Conservation (phyloP, 2,797 vertebrate species). For the Tauraco hartlaubi region DNA sequence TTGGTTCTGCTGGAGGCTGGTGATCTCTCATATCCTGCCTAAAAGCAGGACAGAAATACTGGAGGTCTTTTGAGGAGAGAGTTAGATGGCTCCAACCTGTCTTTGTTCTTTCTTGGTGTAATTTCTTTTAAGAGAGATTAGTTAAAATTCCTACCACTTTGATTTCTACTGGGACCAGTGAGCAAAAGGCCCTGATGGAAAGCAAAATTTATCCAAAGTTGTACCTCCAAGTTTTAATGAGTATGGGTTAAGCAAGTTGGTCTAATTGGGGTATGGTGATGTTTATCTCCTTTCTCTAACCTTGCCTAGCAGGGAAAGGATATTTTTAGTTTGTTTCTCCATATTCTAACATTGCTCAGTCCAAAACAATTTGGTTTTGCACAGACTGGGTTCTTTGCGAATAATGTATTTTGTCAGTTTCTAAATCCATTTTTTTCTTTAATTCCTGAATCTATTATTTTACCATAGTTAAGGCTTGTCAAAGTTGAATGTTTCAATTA, state of each 20-base stretch:
- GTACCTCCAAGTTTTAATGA: background rate
- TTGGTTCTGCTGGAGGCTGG: background rate
- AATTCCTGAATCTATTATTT: slow-evolving; percentile 56
- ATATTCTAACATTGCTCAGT: background rate
- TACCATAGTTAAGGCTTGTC: slow-evolving; percentile 42
- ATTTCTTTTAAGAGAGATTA: background rate
- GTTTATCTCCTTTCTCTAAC: slow-evolving; percentile 18
- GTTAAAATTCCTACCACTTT: background rate
- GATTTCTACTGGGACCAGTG: background rate
- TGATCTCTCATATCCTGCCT: background rate
- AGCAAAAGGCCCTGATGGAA: background rate
- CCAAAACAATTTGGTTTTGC: slow-evolving; percentile 26
- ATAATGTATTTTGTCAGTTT: slow-evolving; percentile 23
- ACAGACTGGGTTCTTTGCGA: background rate
- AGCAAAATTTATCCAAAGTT: background rate
- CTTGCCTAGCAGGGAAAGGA: slow-evolving; percentile 1
- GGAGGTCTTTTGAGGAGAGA: background rate
- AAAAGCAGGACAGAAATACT: background rate
- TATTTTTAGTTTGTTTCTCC: slow-evolving; percentile 49
- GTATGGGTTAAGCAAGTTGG: background rate
- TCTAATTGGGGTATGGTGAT: background rate
- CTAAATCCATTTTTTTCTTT: slow-evolving; percentile 35
- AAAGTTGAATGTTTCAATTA: slow-evolving; percentile 34
- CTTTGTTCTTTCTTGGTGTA: background rate
- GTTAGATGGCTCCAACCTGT: background rate